These are phyloP conservation scores for Plagodis dolabraria DNA, from an alignment of 2,888 invertebrate genomes.

Conservation along the genomic window DNA sequence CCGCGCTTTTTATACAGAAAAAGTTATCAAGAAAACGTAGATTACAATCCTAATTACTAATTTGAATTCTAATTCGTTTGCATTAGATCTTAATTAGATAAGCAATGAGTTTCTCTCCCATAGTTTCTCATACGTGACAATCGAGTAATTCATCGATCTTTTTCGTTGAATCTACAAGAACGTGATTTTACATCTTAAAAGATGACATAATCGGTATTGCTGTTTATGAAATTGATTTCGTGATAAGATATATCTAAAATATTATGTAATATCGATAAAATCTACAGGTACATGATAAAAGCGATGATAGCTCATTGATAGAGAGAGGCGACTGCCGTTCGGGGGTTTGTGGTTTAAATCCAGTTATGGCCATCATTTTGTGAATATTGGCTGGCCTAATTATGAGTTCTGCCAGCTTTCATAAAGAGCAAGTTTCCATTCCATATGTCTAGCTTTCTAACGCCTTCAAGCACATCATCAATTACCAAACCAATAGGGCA, in stretches of 20 bases:
- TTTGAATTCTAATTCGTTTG: constrained; percentile 8
- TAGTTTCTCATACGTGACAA: constrained; percentile 30
- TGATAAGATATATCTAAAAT: background rate
- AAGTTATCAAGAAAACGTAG: constrained; percentile 6
- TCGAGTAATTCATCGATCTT: constrained; percentile 12
- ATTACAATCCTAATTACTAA: background rate
- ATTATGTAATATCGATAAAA: no score
- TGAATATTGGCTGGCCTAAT: no score
- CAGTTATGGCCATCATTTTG: no score
- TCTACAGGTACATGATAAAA: no score
- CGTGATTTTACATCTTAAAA: constrained; percentile 27
- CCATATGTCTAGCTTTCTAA: no score
- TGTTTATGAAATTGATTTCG: constrained; percentile 1
- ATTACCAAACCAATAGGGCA: no score
- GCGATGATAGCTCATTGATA: no score
- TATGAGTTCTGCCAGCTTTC: no score
- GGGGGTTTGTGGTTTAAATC: no score
- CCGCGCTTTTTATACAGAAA: constrained; percentile 41
- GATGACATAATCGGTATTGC: constrained; percentile 5
- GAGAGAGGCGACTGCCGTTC: no score
- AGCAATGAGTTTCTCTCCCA: constrained; percentile 3
- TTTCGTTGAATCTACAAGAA: constrained; percentile 23
- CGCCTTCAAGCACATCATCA: no score
- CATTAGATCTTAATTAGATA: constrained; percentile 9
- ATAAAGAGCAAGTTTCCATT: no score